Evolutionary conservation across 2,113 vertebrate species (phyloP).

Genomic region (Callithrix jacchus): DNA sequence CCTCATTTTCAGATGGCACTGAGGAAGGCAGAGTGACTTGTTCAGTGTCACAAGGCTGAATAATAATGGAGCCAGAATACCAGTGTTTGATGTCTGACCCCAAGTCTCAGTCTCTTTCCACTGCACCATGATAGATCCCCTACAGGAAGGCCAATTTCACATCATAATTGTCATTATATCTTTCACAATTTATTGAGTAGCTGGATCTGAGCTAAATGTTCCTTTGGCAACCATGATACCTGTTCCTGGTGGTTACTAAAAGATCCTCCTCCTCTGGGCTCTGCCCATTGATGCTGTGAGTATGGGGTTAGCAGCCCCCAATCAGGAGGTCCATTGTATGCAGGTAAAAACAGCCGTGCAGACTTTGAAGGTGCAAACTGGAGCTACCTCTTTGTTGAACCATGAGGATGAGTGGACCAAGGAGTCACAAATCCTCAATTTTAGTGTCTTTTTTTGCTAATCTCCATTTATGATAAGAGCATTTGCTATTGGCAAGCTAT

Average conservation of each 20-base stretch:
- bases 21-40: background rate
- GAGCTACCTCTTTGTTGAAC: background rate
- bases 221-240: background rate
- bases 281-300: background rate
- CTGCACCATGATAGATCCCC: accelerated
- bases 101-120: background rate
- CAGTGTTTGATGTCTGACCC: background rate
- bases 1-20: background rate
- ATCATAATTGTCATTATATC: background rate
- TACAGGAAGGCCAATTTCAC: background rate
- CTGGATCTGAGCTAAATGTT: background rate
- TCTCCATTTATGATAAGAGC: background rate
- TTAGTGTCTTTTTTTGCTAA: background rate
- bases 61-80: background rate
- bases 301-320: background rate
- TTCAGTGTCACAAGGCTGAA: background rate
- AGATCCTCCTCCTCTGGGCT: background rate
- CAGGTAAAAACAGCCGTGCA: background rate
- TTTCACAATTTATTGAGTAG: background rate
- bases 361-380: background rate
- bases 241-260: background rate
- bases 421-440: background rate
- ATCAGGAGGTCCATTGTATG: background rate
- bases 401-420: background rate
- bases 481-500: background rate